A percentile compares a stretch with the other conserved stretches of the same genome.
Evolutionary conservation across 2,113 vertebrate species (phyloP).

Genomic region (Marmota flaviventris): DNA sequence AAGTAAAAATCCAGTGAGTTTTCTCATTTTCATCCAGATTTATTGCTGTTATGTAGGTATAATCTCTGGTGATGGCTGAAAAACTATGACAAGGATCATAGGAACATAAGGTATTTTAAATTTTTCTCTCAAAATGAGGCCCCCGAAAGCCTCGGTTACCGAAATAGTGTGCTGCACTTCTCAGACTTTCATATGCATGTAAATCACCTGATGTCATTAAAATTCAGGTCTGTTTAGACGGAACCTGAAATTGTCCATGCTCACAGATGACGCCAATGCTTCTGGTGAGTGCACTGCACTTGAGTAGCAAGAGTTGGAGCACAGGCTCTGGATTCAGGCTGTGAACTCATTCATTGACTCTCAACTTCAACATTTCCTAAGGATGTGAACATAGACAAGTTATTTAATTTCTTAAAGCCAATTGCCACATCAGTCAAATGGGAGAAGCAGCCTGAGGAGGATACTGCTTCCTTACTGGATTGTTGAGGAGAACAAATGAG

Average conservation of each 20-base stretch:
- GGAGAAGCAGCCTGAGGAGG: background rate
- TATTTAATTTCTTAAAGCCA: background rate
- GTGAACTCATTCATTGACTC: background rate
- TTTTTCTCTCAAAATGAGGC: background rate
- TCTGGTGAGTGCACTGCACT: background rate
- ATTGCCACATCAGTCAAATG: background rate
- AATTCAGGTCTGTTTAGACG: background rate
- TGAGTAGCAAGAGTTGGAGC: background rate
- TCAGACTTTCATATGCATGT: background rate
- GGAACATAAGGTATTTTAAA: background rate
- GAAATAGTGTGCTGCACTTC: background rate
- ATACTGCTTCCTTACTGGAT: background rate
- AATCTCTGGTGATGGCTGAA: background rate
- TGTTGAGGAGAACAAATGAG: background rate
- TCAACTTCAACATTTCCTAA: background rate
- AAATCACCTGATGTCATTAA: background rate
- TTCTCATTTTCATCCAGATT: conserved; percentile 3
- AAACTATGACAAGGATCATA: background rate
- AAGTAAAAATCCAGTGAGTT: conserved; percentile 16
- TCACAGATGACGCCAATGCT: background rate
- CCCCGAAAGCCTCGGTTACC: background rate
- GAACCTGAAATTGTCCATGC: background rate
- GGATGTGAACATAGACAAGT: background rate
- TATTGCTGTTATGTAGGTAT: background rate
- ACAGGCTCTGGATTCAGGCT: background rate